These are phyloP conservation scores for Notarius lentiginosus DNA, from an alignment of 2,113 vertebrate genomes.

Conservation along the genomic window DNA sequence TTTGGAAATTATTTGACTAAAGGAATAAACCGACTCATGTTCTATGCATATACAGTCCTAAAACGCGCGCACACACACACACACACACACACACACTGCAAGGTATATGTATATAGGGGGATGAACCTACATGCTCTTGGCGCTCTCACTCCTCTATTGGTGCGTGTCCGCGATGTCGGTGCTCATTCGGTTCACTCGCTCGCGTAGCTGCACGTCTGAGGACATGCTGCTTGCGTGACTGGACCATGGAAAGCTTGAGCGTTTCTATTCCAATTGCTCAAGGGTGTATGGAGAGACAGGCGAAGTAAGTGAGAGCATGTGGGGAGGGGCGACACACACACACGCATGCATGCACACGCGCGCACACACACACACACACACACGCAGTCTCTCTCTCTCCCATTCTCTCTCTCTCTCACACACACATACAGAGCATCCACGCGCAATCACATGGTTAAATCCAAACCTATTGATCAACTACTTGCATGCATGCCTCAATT, in stretches of 20 bases:
- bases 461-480: neutral
- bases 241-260: slow-evolving; percentile 29
- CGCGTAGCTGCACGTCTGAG: slow-evolving; percentile 56
- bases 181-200: slow-evolving; percentile 32
- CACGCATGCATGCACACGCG: too few relatives aligned
- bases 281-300: slow-evolving; percentile 18
- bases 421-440: slow-evolving; percentile 6
- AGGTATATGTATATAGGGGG: neutral
- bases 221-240: slow-evolving; percentile 51
- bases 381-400: too few relatives aligned
- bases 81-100: neutral
- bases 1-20: neutral
- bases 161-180: slow-evolving; percentile 23
- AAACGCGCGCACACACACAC: neutral
- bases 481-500: neutral
- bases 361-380: neutral
- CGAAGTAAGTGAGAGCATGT: slow-evolving; percentile 13
- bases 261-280: slow-evolving; percentile 43
- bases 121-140: slow-evolving; percentile 46
- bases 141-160: slow-evolving; percentile 7
- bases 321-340: neutral
- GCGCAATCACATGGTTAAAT: neutral
- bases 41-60: neutral
- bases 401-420: too few relatives aligned
- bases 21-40: neutral